These are phyloP conservation scores for Chlamydotis undulata DNA, from an alignment of 2,113 vertebrate species.

Conservation along the genomic window DNA sequence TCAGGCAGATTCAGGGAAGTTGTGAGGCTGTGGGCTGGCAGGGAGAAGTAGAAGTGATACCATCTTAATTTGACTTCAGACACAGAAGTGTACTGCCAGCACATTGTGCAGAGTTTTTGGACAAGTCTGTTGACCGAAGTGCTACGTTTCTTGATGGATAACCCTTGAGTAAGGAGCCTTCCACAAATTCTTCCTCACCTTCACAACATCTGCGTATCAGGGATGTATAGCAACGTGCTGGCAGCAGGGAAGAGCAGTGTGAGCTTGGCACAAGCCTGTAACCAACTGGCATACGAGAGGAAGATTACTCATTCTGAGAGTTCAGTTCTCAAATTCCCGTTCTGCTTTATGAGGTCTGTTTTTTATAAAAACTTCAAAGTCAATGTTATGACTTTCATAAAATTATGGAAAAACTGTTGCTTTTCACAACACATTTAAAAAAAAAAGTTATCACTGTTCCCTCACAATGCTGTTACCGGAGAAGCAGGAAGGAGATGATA, in stretches of 20 bases:
- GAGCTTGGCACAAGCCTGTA: background rate
- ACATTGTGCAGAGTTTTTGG: background rate
- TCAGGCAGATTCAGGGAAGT: background rate
- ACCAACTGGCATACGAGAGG: background rate
- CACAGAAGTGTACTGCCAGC: background rate
- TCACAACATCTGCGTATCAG: background rate
- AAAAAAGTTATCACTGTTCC: background rate
- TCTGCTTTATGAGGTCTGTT: background rate
- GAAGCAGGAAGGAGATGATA: background rate
- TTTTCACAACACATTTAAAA: background rate
- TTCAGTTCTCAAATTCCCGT: background rate
- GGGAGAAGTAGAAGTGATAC: background rate
- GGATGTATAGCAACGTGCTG: accelerated
- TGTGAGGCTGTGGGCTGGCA: background rate
- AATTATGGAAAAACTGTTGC: background rate
- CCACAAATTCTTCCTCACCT: background rate
- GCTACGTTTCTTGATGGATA: background rate
- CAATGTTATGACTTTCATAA: background rate
- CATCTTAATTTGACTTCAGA: background rate
- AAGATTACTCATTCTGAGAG: background rate
- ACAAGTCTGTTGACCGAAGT: background rate
- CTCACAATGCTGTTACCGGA: background rate
- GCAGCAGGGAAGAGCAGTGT: background rate
- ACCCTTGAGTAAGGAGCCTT: background rate
- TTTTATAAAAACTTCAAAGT: background rate